Base-by-base conservation (phyloP, 2,888 invertebrate species). In the Tetheella fluctuosa region DNA sequence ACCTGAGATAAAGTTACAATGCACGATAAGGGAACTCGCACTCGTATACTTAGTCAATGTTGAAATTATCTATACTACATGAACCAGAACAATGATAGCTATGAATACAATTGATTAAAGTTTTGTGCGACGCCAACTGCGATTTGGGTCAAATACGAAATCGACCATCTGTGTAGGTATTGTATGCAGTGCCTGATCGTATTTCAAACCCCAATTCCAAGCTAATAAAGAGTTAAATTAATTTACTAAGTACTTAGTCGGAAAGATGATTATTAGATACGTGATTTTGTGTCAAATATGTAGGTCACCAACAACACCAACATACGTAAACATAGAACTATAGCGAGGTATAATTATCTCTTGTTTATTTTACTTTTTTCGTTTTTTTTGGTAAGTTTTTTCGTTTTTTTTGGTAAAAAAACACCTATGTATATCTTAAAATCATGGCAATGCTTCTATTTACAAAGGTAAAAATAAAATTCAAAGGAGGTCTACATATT, bases 1-100 rank as follows among this genome's bases (percentile, higher is more conserved):
- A 52, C 52, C 48, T 20, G 23, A 13, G 20, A 28, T 23, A 48
- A 17, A 12, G 23, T 17, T 34, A 20, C 17, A 20, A 23, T 17
- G 25, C 8, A 57, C 57, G 57, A 57, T 42, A 57, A 57, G 54
- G n/a, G 25, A 4, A 17, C 28, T 10, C 15, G 53, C n/a, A n/a
- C 25, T 23, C 5, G 23, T 53, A 25, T 12, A 34, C 1, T 7
- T 8, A n/a, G 17, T 28, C 28, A 17, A 30, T 54, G 54, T 54
- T 54, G 25, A 54, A n/a, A 28, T 17, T 25, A n/a, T n/a, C 13
- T 53, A n/a, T n/a, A 23, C 52, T 15, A 28, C 30, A 54, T 28
- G 15, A 54, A 17, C 30, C 17, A 28, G 54, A 17, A 53, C 23
- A 53, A 53, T 53, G 53, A 28, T 23, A n/a, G 23, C 1, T 28